These are phyloP conservation scores for Ceratina japonica DNA, from an alignment of 1,140 invertebrate species.

Conservation along the genomic window DNA sequence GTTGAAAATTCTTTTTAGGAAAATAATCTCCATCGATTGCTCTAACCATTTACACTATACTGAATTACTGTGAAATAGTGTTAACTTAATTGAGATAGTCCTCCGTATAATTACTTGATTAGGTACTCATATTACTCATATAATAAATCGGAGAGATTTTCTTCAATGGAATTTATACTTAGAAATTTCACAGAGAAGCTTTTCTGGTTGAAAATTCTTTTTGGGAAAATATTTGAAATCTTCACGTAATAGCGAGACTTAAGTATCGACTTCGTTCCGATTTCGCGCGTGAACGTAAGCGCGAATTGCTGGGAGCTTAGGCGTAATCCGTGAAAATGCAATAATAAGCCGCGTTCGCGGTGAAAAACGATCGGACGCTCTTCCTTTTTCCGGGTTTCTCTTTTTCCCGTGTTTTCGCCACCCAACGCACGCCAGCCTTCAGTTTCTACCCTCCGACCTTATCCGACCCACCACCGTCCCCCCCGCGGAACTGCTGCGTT, in stretches of 20 bases:
- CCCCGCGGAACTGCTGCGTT: conserved; percentile 48
- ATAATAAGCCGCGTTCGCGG: conserved; percentile 68
- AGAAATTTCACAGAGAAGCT: too few species aligned
- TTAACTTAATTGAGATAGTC: neutral
- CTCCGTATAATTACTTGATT: too few species aligned
- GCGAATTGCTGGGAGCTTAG: conserved; percentile 61
- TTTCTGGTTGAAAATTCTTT: too few species aligned
- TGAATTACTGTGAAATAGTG: neutral
- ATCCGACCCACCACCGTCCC: neutral
- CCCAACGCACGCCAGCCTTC: conserved; percentile 19
- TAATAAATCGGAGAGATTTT: too few species aligned
- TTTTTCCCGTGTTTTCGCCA: conserved; percentile 24
- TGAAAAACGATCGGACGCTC: conserved; percentile 64
- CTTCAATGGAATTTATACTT: too few species aligned
- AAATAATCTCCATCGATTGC: too few species aligned
- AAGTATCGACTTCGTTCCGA: conserved; percentile 47
- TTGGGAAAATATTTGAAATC: neutral
- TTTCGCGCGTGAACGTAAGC: conserved; percentile 54
- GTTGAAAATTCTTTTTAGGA: too few species aligned
- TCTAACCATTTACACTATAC: neutral
- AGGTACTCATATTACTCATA: too few species aligned
- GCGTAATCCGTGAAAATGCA: conserved; percentile 65
- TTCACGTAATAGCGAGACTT: conserved; percentile 5
- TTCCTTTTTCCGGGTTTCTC: conserved; percentile 12
- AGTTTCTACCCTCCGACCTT: conserved; percentile 3